These are phyloP conservation scores for Platygyra sinensis DNA, from an alignment of 64 coral and sea anemone genomes.

Conservation along the genomic window DNA sequence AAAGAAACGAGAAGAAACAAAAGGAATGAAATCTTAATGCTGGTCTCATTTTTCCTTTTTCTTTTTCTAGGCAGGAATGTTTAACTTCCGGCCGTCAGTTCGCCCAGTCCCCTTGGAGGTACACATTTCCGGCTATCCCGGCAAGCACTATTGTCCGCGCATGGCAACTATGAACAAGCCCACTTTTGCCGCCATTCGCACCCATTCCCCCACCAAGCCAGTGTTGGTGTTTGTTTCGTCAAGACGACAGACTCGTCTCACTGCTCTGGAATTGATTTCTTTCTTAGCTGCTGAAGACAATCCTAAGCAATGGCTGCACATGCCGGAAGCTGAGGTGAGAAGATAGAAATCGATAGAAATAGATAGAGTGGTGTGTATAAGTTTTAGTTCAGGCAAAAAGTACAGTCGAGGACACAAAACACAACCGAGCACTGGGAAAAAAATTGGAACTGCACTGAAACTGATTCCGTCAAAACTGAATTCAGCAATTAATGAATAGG, in stretches of 20 bases:
- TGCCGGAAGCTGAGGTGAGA: constrained; percentile 97
- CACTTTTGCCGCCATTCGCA: constrained; percentile 88
- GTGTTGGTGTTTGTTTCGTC: constrained; percentile 93
- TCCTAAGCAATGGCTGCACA: constrained; percentile 98
- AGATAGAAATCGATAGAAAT: not conserved
- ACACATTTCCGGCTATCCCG: constrained; percentile 92
- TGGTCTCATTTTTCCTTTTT: not conserved
- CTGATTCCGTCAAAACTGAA: no score
- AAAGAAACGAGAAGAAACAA: not conserved
- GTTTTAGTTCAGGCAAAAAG: no score
- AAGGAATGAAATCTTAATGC: not conserved
- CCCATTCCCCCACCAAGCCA: constrained; percentile 92
- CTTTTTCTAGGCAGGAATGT: constrained; percentile 86
- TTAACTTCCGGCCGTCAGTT: constrained; percentile 97
- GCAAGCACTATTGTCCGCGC: constrained; percentile 98
- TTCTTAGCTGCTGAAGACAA: constrained; percentile 84
- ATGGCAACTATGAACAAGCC: constrained; percentile 99
- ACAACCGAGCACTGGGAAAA: no score
- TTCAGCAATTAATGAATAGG: no score
- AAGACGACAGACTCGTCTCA: constrained; percentile 92
- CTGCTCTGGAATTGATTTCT: constrained; percentile 92
- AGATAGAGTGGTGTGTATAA: no score
- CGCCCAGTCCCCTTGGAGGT: constrained; percentile 96
- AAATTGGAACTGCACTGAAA: no score
- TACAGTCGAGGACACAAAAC: no score